Percentiles rank a stretch among this genome's conserved stretches.
phyloP scores from a whole-genome alignment of 2,113 vertebrate genomes.

The Phaethon lepturus region DNA sequence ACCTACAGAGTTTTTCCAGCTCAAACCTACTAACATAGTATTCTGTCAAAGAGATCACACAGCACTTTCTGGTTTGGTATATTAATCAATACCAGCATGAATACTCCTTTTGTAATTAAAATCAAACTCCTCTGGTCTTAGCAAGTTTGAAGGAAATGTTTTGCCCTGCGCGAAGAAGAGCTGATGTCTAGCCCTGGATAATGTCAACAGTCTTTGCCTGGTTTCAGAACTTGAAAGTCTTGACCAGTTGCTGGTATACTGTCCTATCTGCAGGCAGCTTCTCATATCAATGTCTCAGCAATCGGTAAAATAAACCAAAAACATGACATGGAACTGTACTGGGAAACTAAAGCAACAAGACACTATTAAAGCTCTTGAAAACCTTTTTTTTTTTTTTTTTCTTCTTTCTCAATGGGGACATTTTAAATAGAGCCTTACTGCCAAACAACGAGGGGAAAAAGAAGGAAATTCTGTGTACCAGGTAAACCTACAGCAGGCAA shows the following conservation, averaged over 20 bases:
- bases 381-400: too few relatives aligned
- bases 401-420: neutral
- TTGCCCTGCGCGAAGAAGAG: neutral
- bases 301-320: neutral
- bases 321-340: neutral
- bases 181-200: neutral
- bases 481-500: neutral
- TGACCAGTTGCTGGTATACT: neutral
- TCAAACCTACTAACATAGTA: slow-evolving; percentile 30
- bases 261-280: neutral
- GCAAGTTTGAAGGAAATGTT: neutral
- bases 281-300: neutral
- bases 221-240: neutral
- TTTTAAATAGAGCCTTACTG: neutral
- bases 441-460: neutral
- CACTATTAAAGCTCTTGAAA: neutral
- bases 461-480: neutral
- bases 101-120: slow-evolving; percentile 12
- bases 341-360: neutral
- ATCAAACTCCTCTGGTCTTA: neutral
- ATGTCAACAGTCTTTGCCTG: neutral
- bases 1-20: slow-evolving; percentile 39
- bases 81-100: neutral
- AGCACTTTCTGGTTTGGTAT: neutral
- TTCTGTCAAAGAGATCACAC: slow-evolving; percentile 7